A percentile compares a stretch with the other conserved stretches of the same genome.
These are phyloP conservation scores for Meandrusa payeni DNA, from an alignment of 2,888 invertebrate genomes.

Conservation along the genomic window DNA sequence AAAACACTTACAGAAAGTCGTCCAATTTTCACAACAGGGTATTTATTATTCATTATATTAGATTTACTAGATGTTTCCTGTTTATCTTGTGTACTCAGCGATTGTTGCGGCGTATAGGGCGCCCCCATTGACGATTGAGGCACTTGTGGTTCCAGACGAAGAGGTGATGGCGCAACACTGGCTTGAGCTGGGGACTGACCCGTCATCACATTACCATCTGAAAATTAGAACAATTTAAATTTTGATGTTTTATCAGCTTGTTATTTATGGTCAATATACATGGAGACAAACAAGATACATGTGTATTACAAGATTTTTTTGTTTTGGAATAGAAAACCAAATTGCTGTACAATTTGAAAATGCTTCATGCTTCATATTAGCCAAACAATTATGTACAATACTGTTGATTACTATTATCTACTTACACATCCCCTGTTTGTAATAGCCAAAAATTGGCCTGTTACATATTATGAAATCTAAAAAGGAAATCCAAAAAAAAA, in stretches of 20 bases:
- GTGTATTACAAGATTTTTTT: no score
- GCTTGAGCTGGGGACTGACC: constrained; percentile 84
- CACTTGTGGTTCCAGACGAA: constrained; percentile 75
- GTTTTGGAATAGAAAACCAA: no score
- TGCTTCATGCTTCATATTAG: no score
- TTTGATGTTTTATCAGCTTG: no score
- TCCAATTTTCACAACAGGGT: constrained; percentile 73
- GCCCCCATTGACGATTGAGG: constrained; percentile 74
- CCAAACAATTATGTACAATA: no score
- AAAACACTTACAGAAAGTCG: constrained; percentile 70
- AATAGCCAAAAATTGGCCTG: no score
- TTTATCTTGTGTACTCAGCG: constrained; percentile 50
- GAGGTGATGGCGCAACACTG: constrained; percentile 80
- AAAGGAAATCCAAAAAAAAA: no score
- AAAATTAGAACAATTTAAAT: constrained; percentile 13
- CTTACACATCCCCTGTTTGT: no score
- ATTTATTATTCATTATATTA: constrained; percentile 55
- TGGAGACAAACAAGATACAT: constrained; percentile 1
- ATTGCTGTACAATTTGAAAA: no score
- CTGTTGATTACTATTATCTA: no score
- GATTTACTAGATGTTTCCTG: constrained; percentile 53
- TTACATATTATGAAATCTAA: no score
- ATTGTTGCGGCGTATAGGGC: constrained; percentile 54
- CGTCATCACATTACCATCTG: constrained; percentile 69
- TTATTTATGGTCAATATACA: no score